Evolutionary conservation across 2,797 vertebrate genomes (phyloP), one percentile per base, ranked within the genome.

Genomic region (Melopsittacus undulatus): DNA sequence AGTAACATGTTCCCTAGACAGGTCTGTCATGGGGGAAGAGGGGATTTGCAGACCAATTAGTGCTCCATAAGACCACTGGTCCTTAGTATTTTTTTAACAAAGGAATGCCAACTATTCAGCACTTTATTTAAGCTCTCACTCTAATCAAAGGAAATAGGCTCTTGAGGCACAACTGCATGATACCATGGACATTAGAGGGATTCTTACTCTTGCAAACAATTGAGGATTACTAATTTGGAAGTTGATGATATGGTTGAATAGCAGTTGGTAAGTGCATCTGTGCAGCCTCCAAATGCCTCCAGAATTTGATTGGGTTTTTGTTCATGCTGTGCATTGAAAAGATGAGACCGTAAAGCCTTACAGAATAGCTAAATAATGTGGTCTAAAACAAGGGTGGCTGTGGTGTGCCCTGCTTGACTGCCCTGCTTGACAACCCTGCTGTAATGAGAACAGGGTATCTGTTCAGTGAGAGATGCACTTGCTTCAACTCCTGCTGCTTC

Each of bases 131-230:
- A 54, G 51, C 19, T 67, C 34, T 3, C 8, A 17, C 16, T 22
- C 9, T 43, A 21, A 22, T 19, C 23, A 7, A 62, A 62, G 48
- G 23, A 10, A 26, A 3, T 10, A 30, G 26, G 10, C 30, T 66
- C 45, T 18, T 46, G 74, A 62, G 61, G 49, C 40, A 32, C 43
- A 78, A 3, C 6, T 17, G 8, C n/a, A 8, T 40, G 45, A 2
- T 32, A 13, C 1, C 15, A 4, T 17, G 13, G 21, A 34, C 2
- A 1, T 9, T 2, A 46, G 32, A 36, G 32, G 26, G 69, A 36
- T 38, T 0, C 1, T 46, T 23, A 9, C 20, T 85, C 19, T 51
- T 30, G 22, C 0, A 7, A 24, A 16, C 34, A 42, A 2, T 9
- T 43, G 59, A 40, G 42, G 45, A 18, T 69, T 69, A 5, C 22